phyloP scores from a whole-genome alignment of 2,797 vertebrate species.

The Chelonia mydas region DNA sequence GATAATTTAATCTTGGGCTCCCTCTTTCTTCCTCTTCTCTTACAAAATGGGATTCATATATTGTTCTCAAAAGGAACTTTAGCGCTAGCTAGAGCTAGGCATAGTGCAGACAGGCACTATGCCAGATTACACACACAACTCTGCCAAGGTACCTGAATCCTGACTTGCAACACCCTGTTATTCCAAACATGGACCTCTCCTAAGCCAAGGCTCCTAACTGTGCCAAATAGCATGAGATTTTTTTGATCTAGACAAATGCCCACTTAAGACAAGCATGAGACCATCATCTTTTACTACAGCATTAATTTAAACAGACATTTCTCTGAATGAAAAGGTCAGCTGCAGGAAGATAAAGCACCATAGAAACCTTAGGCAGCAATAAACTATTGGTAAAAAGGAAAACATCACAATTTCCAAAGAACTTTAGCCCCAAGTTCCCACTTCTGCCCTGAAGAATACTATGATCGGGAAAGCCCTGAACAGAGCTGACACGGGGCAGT shows the following conservation, averaged over 20 bases:
- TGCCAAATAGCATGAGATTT: slow-evolving; percentile 57
- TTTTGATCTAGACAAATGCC: slow-evolving; percentile 54
- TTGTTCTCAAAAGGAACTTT: slow-evolving; percentile 54
- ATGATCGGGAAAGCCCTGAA: neutral
- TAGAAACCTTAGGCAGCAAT: neutral
- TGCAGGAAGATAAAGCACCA: slow-evolving; percentile 21
- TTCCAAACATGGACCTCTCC: slow-evolving; percentile 51
- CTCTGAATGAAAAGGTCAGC: neutral
- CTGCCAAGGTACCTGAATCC: slow-evolving; percentile 71
- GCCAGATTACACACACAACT: slow-evolving; percentile 19
- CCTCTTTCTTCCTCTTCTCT: slow-evolving; percentile 45
- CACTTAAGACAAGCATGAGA: slow-evolving; percentile 24
- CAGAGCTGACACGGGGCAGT: neutral
- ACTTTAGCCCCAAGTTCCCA: neutral
- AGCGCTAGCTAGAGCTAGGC: slow-evolving; percentile 59
- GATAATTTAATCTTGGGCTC: slow-evolving; percentile 58
- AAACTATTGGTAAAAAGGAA: neutral
- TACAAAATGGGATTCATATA: slow-evolving; percentile 50
- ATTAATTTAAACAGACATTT: neutral
- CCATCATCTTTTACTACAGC: neutral
- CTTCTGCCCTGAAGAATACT: neutral
- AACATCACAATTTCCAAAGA: neutral
- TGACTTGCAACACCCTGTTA: slow-evolving; percentile 63
- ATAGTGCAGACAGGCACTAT: slow-evolving; percentile 61
- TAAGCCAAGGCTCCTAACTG: slow-evolving; percentile 51